Evolutionary conservation across 1,140 invertebrate genomes (phyloP).

Genomic region (Chironomus striatipennis): DNA sequence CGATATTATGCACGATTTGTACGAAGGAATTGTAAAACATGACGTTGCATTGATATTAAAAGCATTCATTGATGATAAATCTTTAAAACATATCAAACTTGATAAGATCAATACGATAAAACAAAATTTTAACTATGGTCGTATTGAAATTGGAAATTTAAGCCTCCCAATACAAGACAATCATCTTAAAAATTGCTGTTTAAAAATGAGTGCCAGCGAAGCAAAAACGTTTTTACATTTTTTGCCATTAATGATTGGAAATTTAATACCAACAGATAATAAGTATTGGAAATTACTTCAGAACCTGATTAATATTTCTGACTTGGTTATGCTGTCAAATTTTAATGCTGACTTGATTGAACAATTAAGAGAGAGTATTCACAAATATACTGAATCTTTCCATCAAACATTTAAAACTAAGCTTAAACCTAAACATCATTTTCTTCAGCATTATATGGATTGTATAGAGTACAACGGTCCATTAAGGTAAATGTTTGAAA

Average conservation of each 20-base stretch:
- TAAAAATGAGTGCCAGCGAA: constrained; percentile 32
- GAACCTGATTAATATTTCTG: neutral
- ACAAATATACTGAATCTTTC: constrained; percentile 27
- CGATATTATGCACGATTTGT: constrained; percentile 34
- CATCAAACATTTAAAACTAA: constrained; percentile 27
- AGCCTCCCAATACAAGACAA: neutral
- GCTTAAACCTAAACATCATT: constrained; percentile 32
- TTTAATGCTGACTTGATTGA: neutral
- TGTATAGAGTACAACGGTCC: neutral
- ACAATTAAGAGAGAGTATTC: constrained; percentile 26
- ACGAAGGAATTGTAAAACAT: constrained; percentile 32
- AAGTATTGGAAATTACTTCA: constrained; percentile 28
- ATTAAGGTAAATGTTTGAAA: neutral
- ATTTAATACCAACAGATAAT: constrained; percentile 29
- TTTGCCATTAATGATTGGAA: constrained; percentile 30
- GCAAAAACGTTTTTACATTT: constrained; percentile 30
- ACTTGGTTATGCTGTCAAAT: neutral
- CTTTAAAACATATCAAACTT: constrained; percentile 29
- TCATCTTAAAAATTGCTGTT: neutral
- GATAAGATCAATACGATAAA: constrained; percentile 29
- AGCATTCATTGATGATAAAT: constrained; percentile 27
- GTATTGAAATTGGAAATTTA: constrained; percentile 10
- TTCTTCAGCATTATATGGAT: constrained; percentile 30
- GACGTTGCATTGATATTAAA: constrained; percentile 30
- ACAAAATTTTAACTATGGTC: constrained; percentile 19